Evolutionary conservation across 2,797 vertebrate genomes (phyloP).

Genomic region (Phrynocephalus guinanensis): DNA sequence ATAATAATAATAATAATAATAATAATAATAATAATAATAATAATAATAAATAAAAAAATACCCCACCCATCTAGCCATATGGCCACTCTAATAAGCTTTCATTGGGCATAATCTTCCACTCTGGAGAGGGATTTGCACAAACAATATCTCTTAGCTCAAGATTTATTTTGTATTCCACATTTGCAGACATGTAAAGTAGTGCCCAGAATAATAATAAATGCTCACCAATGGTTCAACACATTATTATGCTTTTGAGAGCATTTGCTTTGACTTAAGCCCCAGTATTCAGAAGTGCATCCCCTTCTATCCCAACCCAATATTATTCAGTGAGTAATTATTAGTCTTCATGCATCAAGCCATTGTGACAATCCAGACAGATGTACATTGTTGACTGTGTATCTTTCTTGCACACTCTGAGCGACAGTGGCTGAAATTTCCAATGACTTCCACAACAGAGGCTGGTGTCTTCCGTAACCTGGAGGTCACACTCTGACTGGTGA

Average conservation of each 20-base stretch:
- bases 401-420: conserved; percentile 43
- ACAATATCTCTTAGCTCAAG: conserved; percentile 11
- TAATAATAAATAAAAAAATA: not conserved
- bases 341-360: conserved; percentile 64
- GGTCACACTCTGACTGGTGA: conserved; percentile 57
- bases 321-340: conserved; percentile 58
- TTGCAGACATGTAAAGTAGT: conserved; percentile 52
- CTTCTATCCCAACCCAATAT: not conserved
- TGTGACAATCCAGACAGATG: conserved; percentile 63
- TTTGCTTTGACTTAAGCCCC: conserved; percentile 43
- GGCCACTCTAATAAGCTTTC: not conserved
- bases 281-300: conserved; percentile 38
- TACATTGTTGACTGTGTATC: conserved; percentile 64
- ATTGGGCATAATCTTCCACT: not conserved
- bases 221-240: conserved; percentile 46
- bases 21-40: too few species aligned
- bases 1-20: too few species aligned
- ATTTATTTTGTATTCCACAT: conserved; percentile 51
- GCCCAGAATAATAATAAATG: conserved; percentile 47
- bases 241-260: not conserved
- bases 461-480: conserved; percentile 39
- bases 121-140: conserved; percentile 30
- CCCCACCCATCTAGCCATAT: too few species aligned
- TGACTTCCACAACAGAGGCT: conserved; percentile 58
- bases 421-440: conserved; percentile 56